A percentile compares a stretch with the other conserved stretches of the same genome.
phyloP scores from a whole-genome alignment of 2,888 invertebrate genomes.

The Xylophagus ater region DNA sequence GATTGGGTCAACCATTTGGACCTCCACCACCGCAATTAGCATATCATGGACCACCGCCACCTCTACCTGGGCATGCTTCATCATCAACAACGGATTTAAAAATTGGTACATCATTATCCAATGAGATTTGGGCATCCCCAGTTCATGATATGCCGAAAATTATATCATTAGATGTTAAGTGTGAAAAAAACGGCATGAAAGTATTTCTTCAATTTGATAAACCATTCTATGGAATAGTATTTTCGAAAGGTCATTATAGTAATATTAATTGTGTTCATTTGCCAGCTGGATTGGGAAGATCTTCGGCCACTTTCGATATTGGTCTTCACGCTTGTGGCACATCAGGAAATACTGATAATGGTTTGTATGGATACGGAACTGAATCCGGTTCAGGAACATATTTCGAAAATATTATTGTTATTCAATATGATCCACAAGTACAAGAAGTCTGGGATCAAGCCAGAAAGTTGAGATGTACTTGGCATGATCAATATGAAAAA shows the following conservation, averaged over 20 bases:
- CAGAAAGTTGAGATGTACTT: slow-evolving; percentile 80
- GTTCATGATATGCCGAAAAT: slow-evolving; percentile 89
- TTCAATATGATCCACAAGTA: slow-evolving; percentile 87
- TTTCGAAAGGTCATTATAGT: slow-evolving; percentile 89
- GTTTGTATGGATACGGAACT: slow-evolving; percentile 75
- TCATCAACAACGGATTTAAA: slow-evolving; percentile 35
- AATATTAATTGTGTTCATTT: slow-evolving; percentile 86
- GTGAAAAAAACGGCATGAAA: slow-evolving; percentile 89
- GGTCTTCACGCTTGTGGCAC: slow-evolving; percentile 87
- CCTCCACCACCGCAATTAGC: slow-evolving; percentile 47
- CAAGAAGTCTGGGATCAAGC: slow-evolving; percentile 96
- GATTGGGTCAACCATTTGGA: slow-evolving; percentile 43
- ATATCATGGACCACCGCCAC: slow-evolving; percentile 63
- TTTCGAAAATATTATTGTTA: slow-evolving; percentile 87
- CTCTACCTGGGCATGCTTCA: slow-evolving; percentile 46
- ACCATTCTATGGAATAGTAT: slow-evolving; percentile 90
- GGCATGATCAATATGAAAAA: slow-evolving; percentile 93
- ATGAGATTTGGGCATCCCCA: slow-evolving; percentile 77
- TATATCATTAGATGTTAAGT: slow-evolving; percentile 82
- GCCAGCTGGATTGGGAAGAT: slow-evolving; percentile 76
- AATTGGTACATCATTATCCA: slow-evolving; percentile 39
- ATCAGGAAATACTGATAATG: slow-evolving; percentile 82
- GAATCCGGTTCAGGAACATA: slow-evolving; percentile 84
- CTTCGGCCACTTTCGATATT: slow-evolving; percentile 81
- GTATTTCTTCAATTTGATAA: slow-evolving; percentile 89